These are phyloP conservation scores for Silurus aristotelis DNA, from an alignment of 2,797 vertebrate species.

Conservation along the genomic window DNA sequence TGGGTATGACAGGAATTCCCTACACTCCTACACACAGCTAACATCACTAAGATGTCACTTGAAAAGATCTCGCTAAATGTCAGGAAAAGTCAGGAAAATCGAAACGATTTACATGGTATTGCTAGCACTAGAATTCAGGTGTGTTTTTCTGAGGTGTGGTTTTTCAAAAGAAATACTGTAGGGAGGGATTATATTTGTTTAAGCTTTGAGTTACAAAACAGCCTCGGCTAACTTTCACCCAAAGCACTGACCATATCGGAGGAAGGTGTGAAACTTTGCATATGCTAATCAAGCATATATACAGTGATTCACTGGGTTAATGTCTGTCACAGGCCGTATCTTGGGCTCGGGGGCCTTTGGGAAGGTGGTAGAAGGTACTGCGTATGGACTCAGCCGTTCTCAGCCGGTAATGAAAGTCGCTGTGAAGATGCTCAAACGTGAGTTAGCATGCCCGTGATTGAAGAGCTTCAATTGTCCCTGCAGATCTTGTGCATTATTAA, in stretches of 20 bases:
- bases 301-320: background rate
- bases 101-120: conserved; percentile 13
- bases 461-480: background rate
- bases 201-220: conserved; percentile 30
- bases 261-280: conserved; percentile 25
- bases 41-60: background rate
- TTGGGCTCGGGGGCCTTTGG: conserved; percentile 97
- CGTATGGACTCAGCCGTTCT: conserved; percentile 92
- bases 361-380: conserved; percentile 97
- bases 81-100: background rate
- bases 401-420: conserved; percentile 99
- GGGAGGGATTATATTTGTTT: conserved; percentile 29
- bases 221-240: conserved; percentile 26
- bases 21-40: background rate
- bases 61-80: background rate
- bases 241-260: conserved; percentile 22
- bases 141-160: background rate
- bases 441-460: conserved; percentile 63
- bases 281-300: conserved; percentile 3
- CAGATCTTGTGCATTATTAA: background rate
- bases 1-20: background rate
- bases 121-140: background rate
- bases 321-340: conserved; percentile 82
- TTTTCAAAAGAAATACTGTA: conserved; percentile 19
- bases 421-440: conserved; percentile 99